Evolutionary conservation across 2,797 vertebrate species (phyloP).

Genomic region (Prionace glauca): DNA sequence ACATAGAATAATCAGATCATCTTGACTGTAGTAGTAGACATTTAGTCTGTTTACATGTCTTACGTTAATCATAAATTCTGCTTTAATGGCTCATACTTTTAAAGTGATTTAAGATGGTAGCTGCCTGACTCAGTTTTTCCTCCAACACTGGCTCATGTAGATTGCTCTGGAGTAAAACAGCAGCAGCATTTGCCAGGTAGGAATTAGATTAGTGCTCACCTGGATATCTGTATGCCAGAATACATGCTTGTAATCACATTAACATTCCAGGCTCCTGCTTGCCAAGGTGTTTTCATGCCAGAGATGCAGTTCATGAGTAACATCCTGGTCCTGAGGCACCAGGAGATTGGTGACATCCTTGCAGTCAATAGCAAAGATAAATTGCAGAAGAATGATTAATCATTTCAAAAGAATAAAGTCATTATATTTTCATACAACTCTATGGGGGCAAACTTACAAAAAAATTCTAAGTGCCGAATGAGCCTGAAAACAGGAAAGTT

Average conservation of each 20-base stretch:
- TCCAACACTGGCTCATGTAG: not conserved
- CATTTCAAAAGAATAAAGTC: not conserved
- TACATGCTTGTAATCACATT: not conserved
- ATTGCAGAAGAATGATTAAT: not conserved
- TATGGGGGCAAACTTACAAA: too few species aligned
- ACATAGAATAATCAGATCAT: not conserved
- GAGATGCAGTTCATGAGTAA: not conserved
- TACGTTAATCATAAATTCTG: not conserved
- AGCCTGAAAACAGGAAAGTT: too few species aligned
- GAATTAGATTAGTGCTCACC: not conserved
- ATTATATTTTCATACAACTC: not conserved
- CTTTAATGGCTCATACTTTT: not conserved
- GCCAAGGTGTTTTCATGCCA: not conserved
- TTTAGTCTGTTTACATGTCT: not conserved
- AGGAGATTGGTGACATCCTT: not conserved
- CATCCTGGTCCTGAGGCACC: not conserved
- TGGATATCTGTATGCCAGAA: not conserved
- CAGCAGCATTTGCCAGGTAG: not conserved
- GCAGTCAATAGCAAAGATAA: not conserved
- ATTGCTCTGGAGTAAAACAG: not conserved
- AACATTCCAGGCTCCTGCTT: not conserved
- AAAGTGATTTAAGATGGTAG: not conserved
- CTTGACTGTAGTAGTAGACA: not conserved
- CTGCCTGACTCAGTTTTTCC: conserved; percentile 15
- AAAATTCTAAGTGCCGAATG: too few species aligned